Evolutionary conservation across 2,797 vertebrate species (phyloP).

Genomic region (Halcyon badia): DNA sequence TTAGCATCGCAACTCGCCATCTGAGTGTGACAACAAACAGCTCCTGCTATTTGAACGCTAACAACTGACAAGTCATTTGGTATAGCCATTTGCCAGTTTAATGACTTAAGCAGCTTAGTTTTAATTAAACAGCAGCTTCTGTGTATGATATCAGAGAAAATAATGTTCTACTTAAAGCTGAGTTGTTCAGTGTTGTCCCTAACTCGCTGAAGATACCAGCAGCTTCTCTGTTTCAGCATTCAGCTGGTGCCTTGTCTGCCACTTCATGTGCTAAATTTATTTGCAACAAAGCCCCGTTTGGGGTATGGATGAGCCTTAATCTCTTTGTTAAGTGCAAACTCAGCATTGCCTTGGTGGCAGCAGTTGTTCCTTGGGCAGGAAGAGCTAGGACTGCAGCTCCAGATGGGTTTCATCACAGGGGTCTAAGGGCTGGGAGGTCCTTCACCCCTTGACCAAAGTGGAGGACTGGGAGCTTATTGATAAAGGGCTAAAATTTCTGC

Average conservation of each 20-base stretch:
- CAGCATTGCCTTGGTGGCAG: background rate
- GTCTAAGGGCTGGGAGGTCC: background rate
- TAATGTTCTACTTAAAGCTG: constrained; percentile 21
- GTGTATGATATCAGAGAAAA: constrained; percentile 34
- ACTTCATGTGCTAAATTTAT: background rate
- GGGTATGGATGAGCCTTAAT: background rate
- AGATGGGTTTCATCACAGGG: background rate
- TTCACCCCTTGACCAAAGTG: background rate
- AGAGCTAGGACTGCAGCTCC: background rate
- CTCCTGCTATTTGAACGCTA: constrained; percentile 23
- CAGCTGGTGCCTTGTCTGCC: background rate
- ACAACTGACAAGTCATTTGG: constrained; percentile 47
- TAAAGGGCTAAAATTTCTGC: background rate
- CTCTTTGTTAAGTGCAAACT: background rate
- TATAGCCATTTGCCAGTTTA: constrained; percentile 65
- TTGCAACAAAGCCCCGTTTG: background rate
- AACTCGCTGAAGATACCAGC: constrained; percentile 9
- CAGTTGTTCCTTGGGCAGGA: background rate
- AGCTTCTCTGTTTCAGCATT: background rate
- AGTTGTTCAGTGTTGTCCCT: constrained; percentile 7
- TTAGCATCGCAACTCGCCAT: background rate
- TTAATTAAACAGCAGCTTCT: constrained; percentile 69
- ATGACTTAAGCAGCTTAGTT: constrained; percentile 69
- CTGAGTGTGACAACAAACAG: constrained; percentile 41
- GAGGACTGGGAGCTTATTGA: background rate